phyloP scores from a whole-genome alignment of 2,888 invertebrate genomes.

The Coenonympha glycerion region DNA sequence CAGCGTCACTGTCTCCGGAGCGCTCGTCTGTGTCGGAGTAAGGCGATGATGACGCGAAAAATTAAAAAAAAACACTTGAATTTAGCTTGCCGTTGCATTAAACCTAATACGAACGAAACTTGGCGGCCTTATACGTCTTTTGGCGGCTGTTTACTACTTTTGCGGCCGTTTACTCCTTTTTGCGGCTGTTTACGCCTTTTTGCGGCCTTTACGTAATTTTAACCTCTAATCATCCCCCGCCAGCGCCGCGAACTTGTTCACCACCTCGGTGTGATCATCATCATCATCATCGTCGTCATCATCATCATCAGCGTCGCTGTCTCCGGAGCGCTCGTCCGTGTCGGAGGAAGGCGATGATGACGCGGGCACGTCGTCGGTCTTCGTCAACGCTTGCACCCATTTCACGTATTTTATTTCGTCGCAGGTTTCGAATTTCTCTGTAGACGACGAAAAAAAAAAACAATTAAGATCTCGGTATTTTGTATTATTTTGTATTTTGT shows the following conservation, averaged over 20 bases:
- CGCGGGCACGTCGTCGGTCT: constrained; percentile 29
- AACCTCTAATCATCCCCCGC: constrained; percentile 25
- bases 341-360: constrained; percentile 12
- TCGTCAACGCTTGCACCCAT: constrained; percentile 80
- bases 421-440: constrained; percentile 78
- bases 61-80: no score
- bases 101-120: no score
- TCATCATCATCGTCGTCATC: constrained; percentile 30
- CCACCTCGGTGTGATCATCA: constrained; percentile 35
- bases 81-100: no score
- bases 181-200: no score
- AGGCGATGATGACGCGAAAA: no score
- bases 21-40: no score
- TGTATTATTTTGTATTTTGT: no score
- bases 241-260: constrained; percentile 68
- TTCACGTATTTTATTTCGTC: constrained; percentile 78
- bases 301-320: constrained; percentile 18
- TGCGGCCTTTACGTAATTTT: no score
- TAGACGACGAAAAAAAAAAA: constrained; percentile 5
- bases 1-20: constrained; percentile 19
- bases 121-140: no score
- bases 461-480: background rate
- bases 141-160: no score
- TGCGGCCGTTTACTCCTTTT: no score
- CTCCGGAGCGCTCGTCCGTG: constrained; percentile 17